Evolutionary conservation across 2,888 invertebrate species (phyloP), one percentile per base, ranked within the genome.

Genomic region (Antheraea assamensis): DNA sequence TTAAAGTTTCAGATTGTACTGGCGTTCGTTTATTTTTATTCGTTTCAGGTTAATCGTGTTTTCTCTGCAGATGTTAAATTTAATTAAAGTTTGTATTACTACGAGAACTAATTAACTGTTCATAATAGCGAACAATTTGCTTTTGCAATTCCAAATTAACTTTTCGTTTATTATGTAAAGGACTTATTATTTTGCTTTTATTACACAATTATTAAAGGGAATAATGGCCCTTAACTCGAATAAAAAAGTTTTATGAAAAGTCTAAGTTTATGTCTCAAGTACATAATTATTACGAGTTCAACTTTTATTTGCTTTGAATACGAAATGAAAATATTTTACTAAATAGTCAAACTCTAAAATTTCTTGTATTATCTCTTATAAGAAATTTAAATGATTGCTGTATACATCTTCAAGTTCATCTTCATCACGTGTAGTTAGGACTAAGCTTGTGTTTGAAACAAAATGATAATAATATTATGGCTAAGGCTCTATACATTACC

Each of bases 1-100:
- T 81, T 82, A 83, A 78, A 78, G 77, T 80, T 81, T 78, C 79
- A 82, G 78, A 80, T 83, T 78, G 80, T 81, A 80, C 79, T 76
- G 83, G 49, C 73, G 58, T 30, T 83, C 83, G 80, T 83, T 84
- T 81, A 81, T 81, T 83, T 82, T 83, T 82, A 80, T 83, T 85
- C 81, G 74, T 76, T 77, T 74, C 75, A 27, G 30, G 70, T 70
- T 82, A 81, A 83, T 82, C 75, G 77, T 81, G 42, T 73, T 73
- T 73, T 58, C 73, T 73, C 70, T 42, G 70, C 73, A 78, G 74
- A 80, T 68, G 79, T 77, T 76, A 76, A 79, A 80, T 80, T 81
- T 83, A 80, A 85, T 83, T 82, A 79, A 82, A 81, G 76, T 83
- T 82, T 76, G 73, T 74, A 72, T 77, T 77, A 76, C 74, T 74